These are phyloP conservation scores for Stichodactyla helianthus DNA, from an alignment of 64 coral and sea anemone species.

Conservation along the genomic window DNA sequence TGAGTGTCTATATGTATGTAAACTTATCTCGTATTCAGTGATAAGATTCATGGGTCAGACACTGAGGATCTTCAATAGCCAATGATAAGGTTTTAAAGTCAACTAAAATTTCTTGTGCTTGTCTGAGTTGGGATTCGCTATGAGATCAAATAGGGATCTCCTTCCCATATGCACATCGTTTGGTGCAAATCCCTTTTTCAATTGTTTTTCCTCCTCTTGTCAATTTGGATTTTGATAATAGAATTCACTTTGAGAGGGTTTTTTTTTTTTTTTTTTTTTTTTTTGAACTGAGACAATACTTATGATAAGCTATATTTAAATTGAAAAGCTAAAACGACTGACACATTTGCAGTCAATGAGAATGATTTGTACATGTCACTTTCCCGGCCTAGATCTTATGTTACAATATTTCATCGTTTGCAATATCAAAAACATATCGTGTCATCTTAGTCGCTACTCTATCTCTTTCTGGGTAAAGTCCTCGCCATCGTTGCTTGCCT, in stretches of 20 bases:
- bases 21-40: background rate
- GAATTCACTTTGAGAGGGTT: background rate
- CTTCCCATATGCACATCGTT: too few species aligned
- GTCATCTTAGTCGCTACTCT: background rate
- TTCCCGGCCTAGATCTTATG: background rate
- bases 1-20: constrained; percentile 6
- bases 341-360: background rate
- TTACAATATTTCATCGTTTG: background rate
- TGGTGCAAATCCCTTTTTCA: too few species aligned
- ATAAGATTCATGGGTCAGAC: background rate
- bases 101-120: too few species aligned
- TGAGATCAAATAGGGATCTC: too few species aligned
- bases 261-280: background rate
- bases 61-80: background rate
- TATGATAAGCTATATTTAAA: background rate
- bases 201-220: background rate
- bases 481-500: too few species aligned
- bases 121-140: too few species aligned
- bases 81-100: background rate
- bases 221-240: background rate
- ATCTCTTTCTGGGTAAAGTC: background rate
- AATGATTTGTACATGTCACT: background rate
- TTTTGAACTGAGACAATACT: background rate
- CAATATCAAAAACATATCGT: background rate
- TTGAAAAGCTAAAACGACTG: background rate